Conservation (phyloP, 2,888 invertebrate genomes). For the Rhagophthalmus giganteus region DNA sequence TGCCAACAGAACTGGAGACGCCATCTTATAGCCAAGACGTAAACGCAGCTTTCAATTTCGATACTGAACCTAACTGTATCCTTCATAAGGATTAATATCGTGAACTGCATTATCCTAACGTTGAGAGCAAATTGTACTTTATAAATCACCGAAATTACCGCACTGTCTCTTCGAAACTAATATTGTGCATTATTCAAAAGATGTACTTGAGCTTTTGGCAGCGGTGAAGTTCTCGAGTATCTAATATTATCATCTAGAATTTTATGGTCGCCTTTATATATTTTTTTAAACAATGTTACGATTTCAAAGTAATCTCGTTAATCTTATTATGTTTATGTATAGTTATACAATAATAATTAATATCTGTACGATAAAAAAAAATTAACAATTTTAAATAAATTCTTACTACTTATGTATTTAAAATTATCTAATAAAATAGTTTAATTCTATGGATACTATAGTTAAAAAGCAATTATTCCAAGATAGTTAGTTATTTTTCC, state of each 20-base stretch:
- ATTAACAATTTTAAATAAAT: no score
- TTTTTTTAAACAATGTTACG: no score
- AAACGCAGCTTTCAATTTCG: constrained; percentile 20
- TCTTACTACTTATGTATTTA: no score
- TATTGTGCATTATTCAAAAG: constrained; percentile 39
- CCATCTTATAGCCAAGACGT: constrained; percentile 40
- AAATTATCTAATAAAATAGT: no score
- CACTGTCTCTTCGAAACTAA: constrained; percentile 36
- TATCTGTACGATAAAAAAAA: no score
- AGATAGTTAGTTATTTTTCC: no score
- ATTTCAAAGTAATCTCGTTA: no score
- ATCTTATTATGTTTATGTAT: no score
- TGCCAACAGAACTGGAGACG: constrained; percentile 37
- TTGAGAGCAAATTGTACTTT: constrained; percentile 32
- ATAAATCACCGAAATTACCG: constrained; percentile 38
- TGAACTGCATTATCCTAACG: constrained; percentile 19
- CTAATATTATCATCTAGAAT: background rate
- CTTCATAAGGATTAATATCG: constrained; percentile 20
- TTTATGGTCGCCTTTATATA: background rate
- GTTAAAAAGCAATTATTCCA: no score
- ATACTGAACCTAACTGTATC: constrained; percentile 14
- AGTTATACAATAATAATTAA: no score
- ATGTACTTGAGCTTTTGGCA: constrained; percentile 38
- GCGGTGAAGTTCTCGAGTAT: constrained; percentile 12
- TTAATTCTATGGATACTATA: no score